Evolutionary conservation across 2,888 invertebrate species (phyloP), one percentile per base, ranked within the genome.

Genomic region (Chromoteleia sp.): DNA sequence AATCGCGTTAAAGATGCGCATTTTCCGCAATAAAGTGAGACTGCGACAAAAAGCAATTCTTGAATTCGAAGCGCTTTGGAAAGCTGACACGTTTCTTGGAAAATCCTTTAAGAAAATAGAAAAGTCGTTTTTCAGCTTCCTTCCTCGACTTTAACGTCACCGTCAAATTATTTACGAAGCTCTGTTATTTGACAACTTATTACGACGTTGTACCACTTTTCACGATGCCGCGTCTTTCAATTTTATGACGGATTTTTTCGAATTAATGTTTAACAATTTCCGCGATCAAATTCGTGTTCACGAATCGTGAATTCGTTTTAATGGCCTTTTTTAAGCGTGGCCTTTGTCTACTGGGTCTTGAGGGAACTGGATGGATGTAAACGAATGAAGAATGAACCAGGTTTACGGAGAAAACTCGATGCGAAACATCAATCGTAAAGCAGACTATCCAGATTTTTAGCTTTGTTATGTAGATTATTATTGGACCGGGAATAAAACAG

Each of bases 1-100:
- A 77, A 83, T 80, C 70, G 77, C 75, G 77, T 80, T 77, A 78
- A 82, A 77, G 65, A 73, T 70, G 73, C 70, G 73, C 63, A 75
- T 78, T 74, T 75, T 54, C 82, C 77, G 70, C 78, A 70, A 75
- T 71, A 65, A 65, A 68, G 76, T 68, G 68, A 41, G 63, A 45
- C 67, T 54, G 63, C 63, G 75, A 68, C 63, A 75, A 78, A 75
- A 74, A 71, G 70, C 70, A 50, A 56, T 65, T 65, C 75, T 70
- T 61, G 68, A 75, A 75, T 78, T 75, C 74, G 61, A 77, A 63
- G 65, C 74, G 75, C 75, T 59, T 67, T 52, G 58, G 56, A 67
- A 77, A 75, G 75, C 70, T 68, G 76, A 76, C 68, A 48, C 76
- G 76, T 61, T 68, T 76, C 59, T 52, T 12, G 15, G 75, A 58